Base-by-base conservation (phyloP, 2,797 vertebrate genomes). In the Cryptoprocta ferox region DNA sequence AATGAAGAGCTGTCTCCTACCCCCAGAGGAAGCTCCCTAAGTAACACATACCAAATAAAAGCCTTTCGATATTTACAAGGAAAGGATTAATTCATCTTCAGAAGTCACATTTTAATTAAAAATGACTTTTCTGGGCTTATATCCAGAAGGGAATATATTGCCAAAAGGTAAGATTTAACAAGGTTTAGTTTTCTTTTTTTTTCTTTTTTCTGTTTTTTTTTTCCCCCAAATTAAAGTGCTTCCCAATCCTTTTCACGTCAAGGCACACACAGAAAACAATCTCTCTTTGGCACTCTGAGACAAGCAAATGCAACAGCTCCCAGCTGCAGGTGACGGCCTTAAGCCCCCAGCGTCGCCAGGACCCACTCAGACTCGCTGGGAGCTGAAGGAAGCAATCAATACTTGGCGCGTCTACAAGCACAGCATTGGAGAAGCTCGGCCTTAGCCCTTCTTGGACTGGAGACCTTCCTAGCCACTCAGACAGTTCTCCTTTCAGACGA, bases 51-150 rank as follows among this genome's bases (percentile, higher is more conserved):
- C 39, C 65, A 94, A 90, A 96, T 83, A 83, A 95, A 95, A 80
- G 75, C n/a, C 92, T 89, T 66, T 59, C 3, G 11, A 80, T 97
- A 45, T 92, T 93, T 97, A 71, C 91, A 97, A 95, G 68, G 93
- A 95, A 97, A 66, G 68, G 86, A 96, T 96, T 96, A 96, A 97
- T 94, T 96, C 95, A 97, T 95, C 97, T 95, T 96, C 71, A 65
- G 76, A 97, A 94, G 95, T 93, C 89, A 85, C 45, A 94, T 95
- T 97, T 98, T 97, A 98, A 98, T 97, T 98, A 97, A 97, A 98
- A 97, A 89, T 89, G 56, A 97, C 91, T 97, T 96, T 97, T 81
- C 71, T 94, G 86, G 94, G 95, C 92, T 97, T 94, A 83, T 89
- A 97, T 91, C 92, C 94, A 97, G 92, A 97, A 94, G 95, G 76